phyloP scores from a whole-genome alignment of 2,797 vertebrate genomes.

The Alca torda region DNA sequence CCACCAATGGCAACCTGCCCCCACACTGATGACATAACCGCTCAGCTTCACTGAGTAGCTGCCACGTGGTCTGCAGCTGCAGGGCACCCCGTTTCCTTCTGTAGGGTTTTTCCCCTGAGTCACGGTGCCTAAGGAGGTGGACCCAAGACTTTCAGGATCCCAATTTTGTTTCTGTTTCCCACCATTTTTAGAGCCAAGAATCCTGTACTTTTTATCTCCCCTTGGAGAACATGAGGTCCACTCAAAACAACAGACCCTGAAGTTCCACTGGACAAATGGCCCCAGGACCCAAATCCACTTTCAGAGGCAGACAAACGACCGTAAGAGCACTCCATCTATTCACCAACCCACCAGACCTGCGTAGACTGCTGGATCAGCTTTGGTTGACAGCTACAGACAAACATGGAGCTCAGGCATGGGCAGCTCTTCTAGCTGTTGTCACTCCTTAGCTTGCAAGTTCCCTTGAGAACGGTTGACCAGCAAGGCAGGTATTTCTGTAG shows the following conservation, averaged over 20 bases:
- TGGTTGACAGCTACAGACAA: neutral
- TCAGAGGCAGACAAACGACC: neutral
- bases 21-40: neutral
- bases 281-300: neutral
- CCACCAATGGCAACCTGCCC: neutral
- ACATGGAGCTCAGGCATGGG: neutral
- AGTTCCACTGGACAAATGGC: neutral
- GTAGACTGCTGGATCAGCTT: neutral
- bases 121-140: accelerated
- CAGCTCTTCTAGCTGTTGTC: neutral
- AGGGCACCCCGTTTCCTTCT: neutral
- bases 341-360: neutral
- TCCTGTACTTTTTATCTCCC: neutral
- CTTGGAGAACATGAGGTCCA: neutral
- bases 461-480: neutral
- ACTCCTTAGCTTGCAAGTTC: neutral
- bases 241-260: neutral
- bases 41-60: neutral
- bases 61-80: neutral
- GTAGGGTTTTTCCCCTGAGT: neutral
- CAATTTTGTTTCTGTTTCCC: neutral
- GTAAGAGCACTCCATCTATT: neutral
- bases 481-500: neutral
- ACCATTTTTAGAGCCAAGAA: neutral
- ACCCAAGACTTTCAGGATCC: neutral